Conservation (phyloP, 2,888 invertebrate genomes). For the Apodemia arnacis region DNA sequence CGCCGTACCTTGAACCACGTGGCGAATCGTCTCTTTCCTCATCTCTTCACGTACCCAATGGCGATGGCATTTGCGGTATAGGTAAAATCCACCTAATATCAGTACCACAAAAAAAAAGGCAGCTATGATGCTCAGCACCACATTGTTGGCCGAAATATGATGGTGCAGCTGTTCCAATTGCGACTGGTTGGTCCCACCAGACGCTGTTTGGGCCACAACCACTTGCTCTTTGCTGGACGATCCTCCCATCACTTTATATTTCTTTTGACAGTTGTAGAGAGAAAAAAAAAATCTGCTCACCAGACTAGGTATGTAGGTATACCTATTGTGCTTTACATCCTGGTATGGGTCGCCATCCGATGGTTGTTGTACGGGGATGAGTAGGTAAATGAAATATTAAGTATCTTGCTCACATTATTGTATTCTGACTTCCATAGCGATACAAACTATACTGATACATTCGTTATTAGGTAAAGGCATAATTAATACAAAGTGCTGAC, state of each 20-base stretch:
- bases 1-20: neutral
- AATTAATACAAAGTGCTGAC: no score
- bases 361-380: neutral
- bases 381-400: no score
- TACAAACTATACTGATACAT: no score
- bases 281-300: neutral
- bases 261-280: no score
- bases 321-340: neutral
- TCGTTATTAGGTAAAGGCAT: no score
- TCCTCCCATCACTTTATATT: conserved; percentile 13
- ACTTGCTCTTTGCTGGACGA: conserved; percentile 3
- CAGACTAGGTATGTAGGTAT: neutral
- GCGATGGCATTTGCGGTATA: no score
- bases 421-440: no score
- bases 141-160: neutral
- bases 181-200: neutral
- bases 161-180: neutral
- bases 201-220: neutral
- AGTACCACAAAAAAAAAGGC: neutral
- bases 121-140: neutral
- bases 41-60: neutral
- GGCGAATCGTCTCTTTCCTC: neutral
- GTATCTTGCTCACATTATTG: no score
- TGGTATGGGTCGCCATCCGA: neutral
- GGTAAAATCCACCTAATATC: no score